Evolutionary conservation across 2,113 vertebrate species (phyloP).

Genomic region (Suricata suricatta): DNA sequence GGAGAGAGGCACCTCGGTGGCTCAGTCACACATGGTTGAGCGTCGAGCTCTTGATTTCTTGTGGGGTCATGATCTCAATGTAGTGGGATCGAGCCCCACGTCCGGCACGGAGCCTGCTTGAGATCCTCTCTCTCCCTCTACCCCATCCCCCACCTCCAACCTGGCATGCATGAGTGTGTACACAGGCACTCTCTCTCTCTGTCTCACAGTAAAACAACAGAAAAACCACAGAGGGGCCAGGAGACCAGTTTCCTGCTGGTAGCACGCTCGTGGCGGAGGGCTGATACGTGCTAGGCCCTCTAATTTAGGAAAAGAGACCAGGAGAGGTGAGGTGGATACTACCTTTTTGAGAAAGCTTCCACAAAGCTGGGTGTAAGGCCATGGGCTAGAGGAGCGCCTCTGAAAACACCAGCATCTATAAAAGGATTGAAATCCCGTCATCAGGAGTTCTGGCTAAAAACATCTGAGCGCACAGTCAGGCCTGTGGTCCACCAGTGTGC

Average conservation of each 20-base stretch:
- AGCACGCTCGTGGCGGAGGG: not conserved
- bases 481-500: not conserved
- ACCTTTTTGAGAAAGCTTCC: not conserved
- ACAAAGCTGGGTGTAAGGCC: rapidly evolving
- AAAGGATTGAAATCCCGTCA: not conserved
- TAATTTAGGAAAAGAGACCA: not conserved
- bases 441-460: not conserved
- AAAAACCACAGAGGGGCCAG: not conserved
- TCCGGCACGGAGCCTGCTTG: no score
- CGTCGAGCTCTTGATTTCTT: no score
- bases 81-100: no score
- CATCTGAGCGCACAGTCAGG: not conserved
- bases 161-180: rapidly evolving
- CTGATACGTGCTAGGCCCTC: not conserved
- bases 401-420: not conserved
- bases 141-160: no score
- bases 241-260: not conserved
- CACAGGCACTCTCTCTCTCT: no score
- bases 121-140: no score
- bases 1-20: not conserved
- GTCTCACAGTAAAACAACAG: no score
- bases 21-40: no score
- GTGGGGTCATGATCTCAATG: no score
- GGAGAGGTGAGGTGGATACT: not conserved
- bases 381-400: not conserved